phyloP scores from a whole-genome alignment of 1,140 invertebrate species.

The Zaprionus inermis region DNA sequence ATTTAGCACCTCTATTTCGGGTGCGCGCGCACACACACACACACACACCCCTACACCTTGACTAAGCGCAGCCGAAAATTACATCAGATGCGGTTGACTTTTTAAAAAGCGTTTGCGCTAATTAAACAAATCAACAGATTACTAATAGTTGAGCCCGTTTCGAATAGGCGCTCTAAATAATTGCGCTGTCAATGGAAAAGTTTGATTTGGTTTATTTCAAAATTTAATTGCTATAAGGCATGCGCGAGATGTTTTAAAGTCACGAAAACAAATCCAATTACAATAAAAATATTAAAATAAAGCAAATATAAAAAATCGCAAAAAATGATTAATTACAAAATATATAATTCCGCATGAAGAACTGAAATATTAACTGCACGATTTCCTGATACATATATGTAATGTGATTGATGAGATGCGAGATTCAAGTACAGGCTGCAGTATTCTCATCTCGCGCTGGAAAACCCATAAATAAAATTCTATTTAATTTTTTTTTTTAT shows the following conservation, averaged over 20 bases:
- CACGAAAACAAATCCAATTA: too few relatives aligned
- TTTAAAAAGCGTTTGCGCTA: neutral
- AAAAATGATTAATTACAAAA: too few relatives aligned
- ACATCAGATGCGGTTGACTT: neutral
- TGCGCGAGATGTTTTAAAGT: too few relatives aligned
- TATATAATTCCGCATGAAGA: neutral
- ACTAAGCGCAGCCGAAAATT: conserved; percentile 1
- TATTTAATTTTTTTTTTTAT: neutral
- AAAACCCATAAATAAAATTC: neutral
- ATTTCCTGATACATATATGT: too few relatives aligned
- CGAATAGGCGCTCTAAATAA: too few relatives aligned
- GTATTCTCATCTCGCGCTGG: neutral
- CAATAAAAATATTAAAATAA: neutral
- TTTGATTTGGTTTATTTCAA: neutral
- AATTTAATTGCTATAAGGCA: too few relatives aligned
- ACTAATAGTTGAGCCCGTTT: neutral
- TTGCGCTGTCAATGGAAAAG: neutral
- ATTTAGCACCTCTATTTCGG: conserved; percentile 30
- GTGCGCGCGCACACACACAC: too few relatives aligned
- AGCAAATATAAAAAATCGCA: neutral
- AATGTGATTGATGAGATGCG: neutral
- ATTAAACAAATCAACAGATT: neutral
- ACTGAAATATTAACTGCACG: neutral
- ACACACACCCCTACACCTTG: neutral
- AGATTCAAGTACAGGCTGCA: neutral